A percentile compares a stretch with the other conserved stretches of the same genome.
phyloP scores from a whole-genome alignment of 1,140 invertebrate species.

The Euborellia annulipes region DNA sequence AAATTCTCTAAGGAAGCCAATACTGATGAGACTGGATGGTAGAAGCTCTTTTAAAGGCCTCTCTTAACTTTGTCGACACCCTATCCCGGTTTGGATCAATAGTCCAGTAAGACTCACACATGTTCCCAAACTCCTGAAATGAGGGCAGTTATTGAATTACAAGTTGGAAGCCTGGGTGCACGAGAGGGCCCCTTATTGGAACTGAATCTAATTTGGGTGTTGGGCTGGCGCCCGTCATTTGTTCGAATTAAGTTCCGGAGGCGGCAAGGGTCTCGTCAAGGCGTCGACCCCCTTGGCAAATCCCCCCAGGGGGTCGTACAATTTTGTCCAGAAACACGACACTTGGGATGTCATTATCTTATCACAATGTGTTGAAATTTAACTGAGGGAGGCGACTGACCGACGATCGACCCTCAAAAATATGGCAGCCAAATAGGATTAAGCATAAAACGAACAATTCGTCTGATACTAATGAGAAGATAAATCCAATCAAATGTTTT shows the following conservation, averaged over 20 bases:
- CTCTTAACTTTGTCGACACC: constrained; percentile 2
- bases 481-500: no score
- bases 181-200: constrained; percentile 11
- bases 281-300: background rate
- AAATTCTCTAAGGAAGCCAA: no score
- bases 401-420: background rate
- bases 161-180: constrained; percentile 8
- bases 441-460: no score
- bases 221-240: constrained; percentile 9
- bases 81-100: constrained; percentile 8
- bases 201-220: constrained; percentile 12
- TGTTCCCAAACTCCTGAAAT: constrained; percentile 11
- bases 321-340: constrained; percentile 8
- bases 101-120: constrained; percentile 12
- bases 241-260: constrained; percentile 11
- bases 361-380: constrained; percentile 10
- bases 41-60: background rate
- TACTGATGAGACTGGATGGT: no score
- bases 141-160: constrained; percentile 14
- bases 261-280: background rate
- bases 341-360: constrained; percentile 9
- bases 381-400: background rate
- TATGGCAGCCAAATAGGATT: no score
- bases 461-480: no score
- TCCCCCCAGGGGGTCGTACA: constrained; percentile 2